Percentiles rank a stretch among this genome's conserved stretches.
Evolutionary conservation across 30 jellyfish, hydroid and myxozoan species (phyloP).

Genomic region (Mastigias papua): DNA sequence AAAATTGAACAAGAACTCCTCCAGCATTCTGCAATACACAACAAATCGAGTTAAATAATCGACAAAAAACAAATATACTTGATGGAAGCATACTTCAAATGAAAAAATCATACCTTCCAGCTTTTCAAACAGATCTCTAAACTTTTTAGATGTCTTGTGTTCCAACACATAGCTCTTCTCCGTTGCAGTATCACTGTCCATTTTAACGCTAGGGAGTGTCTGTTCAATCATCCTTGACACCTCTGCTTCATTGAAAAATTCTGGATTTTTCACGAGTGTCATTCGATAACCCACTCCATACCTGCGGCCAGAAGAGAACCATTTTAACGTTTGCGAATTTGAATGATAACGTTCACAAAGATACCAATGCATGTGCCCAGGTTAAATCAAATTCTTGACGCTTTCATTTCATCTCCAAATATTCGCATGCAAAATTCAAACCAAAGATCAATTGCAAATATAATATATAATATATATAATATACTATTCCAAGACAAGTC

Average conservation of each 20-base stretch:
- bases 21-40: too few species aligned
- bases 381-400: too few species aligned
- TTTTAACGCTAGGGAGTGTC: slow-evolving; percentile 76
- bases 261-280: slow-evolving; percentile 82
- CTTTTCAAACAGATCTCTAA: slow-evolving; percentile 77
- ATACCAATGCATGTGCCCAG: too few species aligned
- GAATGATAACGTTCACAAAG: too few species aligned
- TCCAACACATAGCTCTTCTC: slow-evolving; percentile 87
- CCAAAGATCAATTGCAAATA: too few species aligned
- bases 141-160: slow-evolving; percentile 72
- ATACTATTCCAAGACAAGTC: too few species aligned
- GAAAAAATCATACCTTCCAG: slow-evolving; percentile 65
- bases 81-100: background rate
- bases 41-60: too few species aligned
- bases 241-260: slow-evolving; percentile 55
- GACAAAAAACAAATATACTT: too few species aligned
- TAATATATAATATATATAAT: too few species aligned
- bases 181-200: slow-evolving; percentile 89
- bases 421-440: too few species aligned
- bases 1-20: too few species aligned
- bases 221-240: slow-evolving; percentile 36
- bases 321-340: background rate
- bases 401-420: too few species aligned
- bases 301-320: slow-evolving; percentile 28
- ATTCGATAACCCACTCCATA: slow-evolving; percentile 97